Percentiles rank a stretch among this genome's conserved stretches.
Evolutionary conservation across 2,797 vertebrate species (phyloP).

Genomic region (Ataeniobius toweri): DNA sequence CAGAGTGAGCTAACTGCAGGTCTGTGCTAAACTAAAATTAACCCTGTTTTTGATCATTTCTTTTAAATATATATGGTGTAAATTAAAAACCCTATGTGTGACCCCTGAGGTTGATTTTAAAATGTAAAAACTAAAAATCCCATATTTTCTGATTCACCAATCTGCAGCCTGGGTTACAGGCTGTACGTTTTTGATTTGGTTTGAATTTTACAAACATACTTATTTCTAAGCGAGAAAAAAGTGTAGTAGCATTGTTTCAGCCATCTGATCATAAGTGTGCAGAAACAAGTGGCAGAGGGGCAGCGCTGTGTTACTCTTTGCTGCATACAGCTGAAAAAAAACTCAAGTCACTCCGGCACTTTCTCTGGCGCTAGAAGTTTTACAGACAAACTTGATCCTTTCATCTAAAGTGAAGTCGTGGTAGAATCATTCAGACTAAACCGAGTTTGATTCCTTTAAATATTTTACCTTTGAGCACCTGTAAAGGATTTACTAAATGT

Average conservation of each 20-base stretch:
- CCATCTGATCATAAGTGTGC: background rate
- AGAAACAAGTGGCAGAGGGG: background rate
- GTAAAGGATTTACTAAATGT: conserved; percentile 50
- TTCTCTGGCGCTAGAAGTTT: background rate
- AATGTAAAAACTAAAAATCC: conserved; percentile 9
- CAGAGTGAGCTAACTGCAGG: background rate
- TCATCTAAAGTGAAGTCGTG: conserved; percentile 22
- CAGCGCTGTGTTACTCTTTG: background rate
- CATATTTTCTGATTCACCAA: background rate
- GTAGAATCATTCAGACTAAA: conserved; percentile 21
- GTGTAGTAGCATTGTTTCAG: background rate
- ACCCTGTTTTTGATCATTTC: conserved; percentile 33
- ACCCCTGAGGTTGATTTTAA: conserved; percentile 44
- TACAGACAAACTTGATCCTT: conserved; percentile 4
- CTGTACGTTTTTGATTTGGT: background rate
- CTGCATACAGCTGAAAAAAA: background rate
- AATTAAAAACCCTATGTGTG: conserved; percentile 37
- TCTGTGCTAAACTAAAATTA: conserved; percentile 27
- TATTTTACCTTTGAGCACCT: conserved; percentile 6
- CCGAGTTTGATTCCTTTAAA: background rate
- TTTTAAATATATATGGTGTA: conserved; percentile 36
- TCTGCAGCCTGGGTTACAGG: background rate
- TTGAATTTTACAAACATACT: background rate
- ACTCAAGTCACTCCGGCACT: background rate
- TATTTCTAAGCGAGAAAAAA: background rate